Conservation (phyloP, 2,888 invertebrate genomes). For the Pachymerium ferrugineum region DNA sequence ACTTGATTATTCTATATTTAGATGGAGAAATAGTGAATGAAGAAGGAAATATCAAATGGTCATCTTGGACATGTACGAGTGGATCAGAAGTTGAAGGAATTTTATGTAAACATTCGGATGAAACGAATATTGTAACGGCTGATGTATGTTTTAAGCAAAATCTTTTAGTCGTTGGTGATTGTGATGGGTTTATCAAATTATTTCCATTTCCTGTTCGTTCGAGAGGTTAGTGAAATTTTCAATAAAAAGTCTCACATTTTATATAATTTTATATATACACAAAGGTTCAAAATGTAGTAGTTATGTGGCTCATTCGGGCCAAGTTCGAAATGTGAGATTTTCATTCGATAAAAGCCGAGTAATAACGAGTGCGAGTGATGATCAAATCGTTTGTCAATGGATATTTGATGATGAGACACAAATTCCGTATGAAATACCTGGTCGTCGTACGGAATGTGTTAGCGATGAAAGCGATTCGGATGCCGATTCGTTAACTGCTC, state of each 20-base stretch:
- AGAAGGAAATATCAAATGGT: conserved; percentile 43
- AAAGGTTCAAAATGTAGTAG: conserved; percentile 49
- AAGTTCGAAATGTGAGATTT: conserved; percentile 50
- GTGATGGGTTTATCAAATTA: conserved; percentile 50
- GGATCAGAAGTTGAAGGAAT: conserved; percentile 47
- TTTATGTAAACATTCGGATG: conserved; percentile 49
- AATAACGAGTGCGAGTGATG: conserved; percentile 48
- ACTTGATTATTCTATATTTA: too few species aligned
- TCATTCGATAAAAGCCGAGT: conserved; percentile 46
- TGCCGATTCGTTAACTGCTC: background rate
- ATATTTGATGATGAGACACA: conserved; percentile 40
- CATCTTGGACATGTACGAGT: conserved; percentile 48
- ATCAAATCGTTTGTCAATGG: conserved; percentile 51
- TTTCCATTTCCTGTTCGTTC: conserved; percentile 47
- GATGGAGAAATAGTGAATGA: background rate
- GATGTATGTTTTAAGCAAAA: conserved; percentile 43
- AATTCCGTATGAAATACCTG: background rate
- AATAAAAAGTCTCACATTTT: background rate
- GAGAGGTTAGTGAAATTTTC: conserved; percentile 43
- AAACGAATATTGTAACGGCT: conserved; percentile 49
- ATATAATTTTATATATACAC: background rate
- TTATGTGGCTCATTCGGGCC: conserved; percentile 50
- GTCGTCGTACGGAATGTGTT: background rate
- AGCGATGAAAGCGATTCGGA: conserved; percentile 29
- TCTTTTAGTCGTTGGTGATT: conserved; percentile 49